These are phyloP conservation scores for Caenorhabditis panamensis DNA, from an alignment of 2,888 invertebrate species.

Conservation along the genomic window DNA sequence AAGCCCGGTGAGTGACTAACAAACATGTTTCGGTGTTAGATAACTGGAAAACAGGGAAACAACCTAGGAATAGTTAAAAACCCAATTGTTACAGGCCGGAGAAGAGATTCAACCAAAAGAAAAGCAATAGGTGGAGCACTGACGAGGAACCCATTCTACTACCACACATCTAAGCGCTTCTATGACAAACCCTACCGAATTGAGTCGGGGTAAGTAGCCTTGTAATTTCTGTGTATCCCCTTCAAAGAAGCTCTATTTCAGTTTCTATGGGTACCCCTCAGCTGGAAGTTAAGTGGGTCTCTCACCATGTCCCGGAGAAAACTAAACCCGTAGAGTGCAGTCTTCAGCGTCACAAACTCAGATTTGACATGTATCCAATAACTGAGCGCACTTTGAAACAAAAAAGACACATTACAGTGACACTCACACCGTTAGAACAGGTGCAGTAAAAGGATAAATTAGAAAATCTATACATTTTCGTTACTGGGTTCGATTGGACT, in stretches of 20 bases:
- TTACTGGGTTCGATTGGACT: no score
- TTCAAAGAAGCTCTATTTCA: slow-evolving; percentile 42
- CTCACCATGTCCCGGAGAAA: slow-evolving; percentile 42
- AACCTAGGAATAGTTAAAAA: no score
- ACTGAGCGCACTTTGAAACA: slow-evolving; percentile 38
- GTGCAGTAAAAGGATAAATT: no score
- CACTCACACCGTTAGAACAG: no score
- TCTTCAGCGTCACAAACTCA: slow-evolving; percentile 73
- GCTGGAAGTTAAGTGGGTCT: slow-evolving; percentile 58
- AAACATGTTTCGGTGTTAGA: no score
- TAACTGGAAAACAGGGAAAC: no score
- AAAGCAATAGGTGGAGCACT: slow-evolving; percentile 80
- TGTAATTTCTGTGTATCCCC: not conserved
- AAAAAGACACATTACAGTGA: no score
- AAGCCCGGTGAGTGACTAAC: slow-evolving; percentile 52
- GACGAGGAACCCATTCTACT: slow-evolving; percentile 81
- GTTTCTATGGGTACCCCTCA: slow-evolving; percentile 75
- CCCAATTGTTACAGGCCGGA: slow-evolving; percentile 21
- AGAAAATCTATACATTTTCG: no score
- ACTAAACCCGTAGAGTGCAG: slow-evolving; percentile 67
- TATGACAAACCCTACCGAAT: slow-evolving; percentile 80
- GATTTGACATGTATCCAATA: slow-evolving; percentile 71
- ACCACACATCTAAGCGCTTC: slow-evolving; percentile 78
- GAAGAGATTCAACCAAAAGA: slow-evolving; percentile 75
- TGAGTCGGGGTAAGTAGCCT: slow-evolving; percentile 72